Base-by-base conservation (phyloP, 2,888 invertebrate species). In the Corbicula japonica region DNA sequence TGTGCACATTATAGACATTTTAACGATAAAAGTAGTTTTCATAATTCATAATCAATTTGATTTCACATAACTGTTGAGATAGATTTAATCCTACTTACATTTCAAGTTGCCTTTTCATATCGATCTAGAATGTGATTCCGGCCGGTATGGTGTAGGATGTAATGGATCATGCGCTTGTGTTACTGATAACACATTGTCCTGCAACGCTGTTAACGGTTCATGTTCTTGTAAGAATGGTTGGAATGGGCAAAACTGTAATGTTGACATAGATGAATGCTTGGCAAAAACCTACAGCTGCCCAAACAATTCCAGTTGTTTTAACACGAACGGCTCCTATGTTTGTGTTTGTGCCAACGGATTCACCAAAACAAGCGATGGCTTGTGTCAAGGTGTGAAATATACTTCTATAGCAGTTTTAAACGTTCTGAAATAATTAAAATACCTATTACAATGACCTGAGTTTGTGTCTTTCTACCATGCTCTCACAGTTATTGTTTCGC, bases 291-390 rank as follows among this genome's bases (percentile, higher is more conserved):
- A 48, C 38, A 34, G 50, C 32, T 79, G 79, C 52, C 35, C 79
- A 2, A 56, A 18, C 0, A 41, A 74, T 32, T 79, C 79, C 1
- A 23, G 5, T 0, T 79, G 79, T 23, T 3, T 21, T 2, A 44
- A 79, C 21, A 52, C 46, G 5, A 2, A 56, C n/a, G 79, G 79
- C 3, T 56, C 63, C 4, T 79, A 61, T 46, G 12, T n/a, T 10
- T 79, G 79, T 65, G 18, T 48, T 6, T 79, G 79, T 52, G 34
- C n/a, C 44, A 50, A 21, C 2, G 79, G 79, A 3, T 79, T 38
- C 48, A n/a, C 8, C 10, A 50, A 50, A 61, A 54, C 61, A 8
- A 21, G 68, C 12, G 34, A 62, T 23, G 69, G 48, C 28, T 8
- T 10, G 32, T 62, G 62, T 21, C 15, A 46, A 34, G 62, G 62